A percentile compares a stretch with the other conserved stretches of the same genome.
phyloP scores from a whole-genome alignment of 92 coral and sea anemone species.

The Epizoanthus scotinus region DNA sequence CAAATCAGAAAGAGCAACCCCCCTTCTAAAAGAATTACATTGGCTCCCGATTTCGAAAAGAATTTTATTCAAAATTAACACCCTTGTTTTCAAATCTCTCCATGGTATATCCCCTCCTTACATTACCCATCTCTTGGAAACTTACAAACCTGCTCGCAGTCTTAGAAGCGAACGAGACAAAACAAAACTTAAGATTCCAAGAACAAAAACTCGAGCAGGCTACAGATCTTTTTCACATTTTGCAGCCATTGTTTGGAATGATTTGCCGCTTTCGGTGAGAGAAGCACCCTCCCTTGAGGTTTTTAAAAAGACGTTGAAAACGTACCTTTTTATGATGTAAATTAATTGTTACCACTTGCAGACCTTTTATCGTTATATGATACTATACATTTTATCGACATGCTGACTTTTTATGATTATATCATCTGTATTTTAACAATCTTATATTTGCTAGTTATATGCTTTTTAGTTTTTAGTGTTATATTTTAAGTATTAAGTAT shows the following conservation, averaged over 20 bases:
- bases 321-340: background rate
- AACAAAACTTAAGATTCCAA: conserved; percentile 7
- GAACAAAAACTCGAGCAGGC: background rate
- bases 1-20: conserved; percentile 2
- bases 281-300: background rate
- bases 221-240: conserved; percentile 1
- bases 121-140: background rate
- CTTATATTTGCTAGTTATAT: too few species aligned
- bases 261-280: background rate
- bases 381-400: too few species aligned
- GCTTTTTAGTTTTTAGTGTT: too few species aligned
- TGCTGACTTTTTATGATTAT: too few species aligned
- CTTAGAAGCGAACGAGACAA: background rate
- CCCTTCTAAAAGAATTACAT: too few species aligned
- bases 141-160: background rate
- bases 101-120: background rate
- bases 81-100: background rate
- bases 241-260: background rate
- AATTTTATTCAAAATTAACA: background rate
- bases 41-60: background rate
- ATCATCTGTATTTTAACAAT: too few species aligned
- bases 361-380: background rate
- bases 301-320: background rate
- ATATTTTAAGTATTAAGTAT: too few species aligned
- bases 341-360: background rate